Evolutionary conservation across 2,797 vertebrate genomes (phyloP).

Genomic region (Menidia menidia): DNA sequence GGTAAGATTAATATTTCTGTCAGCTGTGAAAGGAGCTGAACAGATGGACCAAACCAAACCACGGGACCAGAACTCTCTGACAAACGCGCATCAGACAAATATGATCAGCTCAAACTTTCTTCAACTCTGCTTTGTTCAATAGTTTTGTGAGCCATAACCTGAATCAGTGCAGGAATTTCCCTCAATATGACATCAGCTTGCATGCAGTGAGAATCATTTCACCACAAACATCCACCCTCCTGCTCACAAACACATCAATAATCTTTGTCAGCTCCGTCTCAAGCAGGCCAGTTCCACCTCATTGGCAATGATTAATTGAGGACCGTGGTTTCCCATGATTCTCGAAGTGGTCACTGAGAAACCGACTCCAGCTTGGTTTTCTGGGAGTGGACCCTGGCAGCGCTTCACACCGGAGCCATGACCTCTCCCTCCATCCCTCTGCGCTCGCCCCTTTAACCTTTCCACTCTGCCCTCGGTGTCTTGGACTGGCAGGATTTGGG

Average conservation of each 20-base stretch:
- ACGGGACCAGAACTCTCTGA: background rate
- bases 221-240: conserved; percentile 27
- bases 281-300: conserved; percentile 69
- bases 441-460: conserved; percentile 57
- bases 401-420: conserved; percentile 67
- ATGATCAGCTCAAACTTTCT: background rate
- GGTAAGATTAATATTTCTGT: no score
- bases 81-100: background rate
- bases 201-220: conserved; percentile 37
- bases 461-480: conserved; percentile 54
- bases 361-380: conserved; percentile 55
- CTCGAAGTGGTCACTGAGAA: conserved; percentile 51
- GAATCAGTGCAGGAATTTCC: conserved; percentile 9
- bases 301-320: conserved; percentile 77
- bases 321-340: conserved; percentile 72
- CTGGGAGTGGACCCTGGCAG: conserved; percentile 61
- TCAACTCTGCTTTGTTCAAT: conserved; percentile 11
- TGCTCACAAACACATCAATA: conserved; percentile 52
- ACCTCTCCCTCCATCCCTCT: conserved; percentile 55
- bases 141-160: conserved; percentile 9
- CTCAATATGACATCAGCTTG: conserved; percentile 38
- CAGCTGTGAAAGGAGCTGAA: no score
- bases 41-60: no score
- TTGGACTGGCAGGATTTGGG: conserved; percentile 30
- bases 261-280: conserved; percentile 47